Percentiles rank a stretch among this genome's conserved stretches.
Conservation (phyloP, 2,888 invertebrate species). For the Hemicrepidius hirtus region DNA sequence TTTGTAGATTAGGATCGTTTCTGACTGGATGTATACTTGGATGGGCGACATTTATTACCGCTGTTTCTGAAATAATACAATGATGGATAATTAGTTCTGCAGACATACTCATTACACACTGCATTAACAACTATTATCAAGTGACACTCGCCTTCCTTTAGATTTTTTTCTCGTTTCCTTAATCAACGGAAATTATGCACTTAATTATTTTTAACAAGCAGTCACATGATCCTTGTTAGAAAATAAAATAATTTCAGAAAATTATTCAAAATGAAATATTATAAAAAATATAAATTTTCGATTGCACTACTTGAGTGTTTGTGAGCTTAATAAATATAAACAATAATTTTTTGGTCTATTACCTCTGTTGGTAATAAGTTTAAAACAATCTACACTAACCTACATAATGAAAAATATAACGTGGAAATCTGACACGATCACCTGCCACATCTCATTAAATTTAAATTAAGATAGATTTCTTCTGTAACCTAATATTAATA, state of each 20-base stretch:
- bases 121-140: conserved; percentile 5
- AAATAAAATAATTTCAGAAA: too few species aligned
- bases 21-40: conserved; percentile 33
- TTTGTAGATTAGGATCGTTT: conserved; percentile 44
- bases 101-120: conserved; percentile 28
- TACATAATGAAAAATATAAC: conserved; percentile 27
- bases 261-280: too few species aligned
- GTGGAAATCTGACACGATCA: conserved; percentile 42
- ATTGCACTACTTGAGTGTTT: too few species aligned
- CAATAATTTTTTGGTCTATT: too few species aligned
- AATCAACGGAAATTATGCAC: too few species aligned
- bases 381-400: conserved; percentile 35
- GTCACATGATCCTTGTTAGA: too few species aligned
- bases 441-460: conserved; percentile 51
- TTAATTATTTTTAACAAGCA: too few species aligned
- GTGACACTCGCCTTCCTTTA: background rate
- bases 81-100: conserved; percentile 26
- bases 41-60: conserved; percentile 42
- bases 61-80: conserved; percentile 20
- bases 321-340: too few species aligned
- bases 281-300: too few species aligned
- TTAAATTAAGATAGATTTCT: conserved; percentile 50
- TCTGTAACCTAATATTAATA: conserved; percentile 47
- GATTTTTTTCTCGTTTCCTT: background rate
- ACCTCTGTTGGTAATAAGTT: background rate